phyloP scores from a whole-genome alignment of 2,888 invertebrate genomes.

The Agrotis ipsilon region DNA sequence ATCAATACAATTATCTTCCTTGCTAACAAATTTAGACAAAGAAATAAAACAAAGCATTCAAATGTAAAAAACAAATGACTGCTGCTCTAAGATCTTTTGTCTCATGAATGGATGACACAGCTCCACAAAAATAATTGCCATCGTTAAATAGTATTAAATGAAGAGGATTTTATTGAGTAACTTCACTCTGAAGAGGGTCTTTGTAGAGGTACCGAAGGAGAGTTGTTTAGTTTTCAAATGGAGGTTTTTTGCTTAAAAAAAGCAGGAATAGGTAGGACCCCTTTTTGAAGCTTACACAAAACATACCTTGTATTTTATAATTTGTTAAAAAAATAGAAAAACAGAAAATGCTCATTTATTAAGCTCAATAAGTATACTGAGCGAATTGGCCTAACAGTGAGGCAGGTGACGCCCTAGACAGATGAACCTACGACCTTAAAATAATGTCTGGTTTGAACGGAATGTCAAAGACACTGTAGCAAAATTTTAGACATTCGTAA shows the following conservation, averaged over 20 bases:
- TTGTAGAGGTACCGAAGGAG: conserved; percentile 15
- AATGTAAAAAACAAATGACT: conserved; percentile 52
- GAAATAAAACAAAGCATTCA: conserved; percentile 17
- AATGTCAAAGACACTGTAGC: no score
- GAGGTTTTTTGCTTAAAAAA: neutral
- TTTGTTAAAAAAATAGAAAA: no score
- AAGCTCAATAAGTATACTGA: no score
- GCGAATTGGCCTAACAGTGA: no score
- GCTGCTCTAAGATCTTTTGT: conserved; percentile 32
- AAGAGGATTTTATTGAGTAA: conserved; percentile 57
- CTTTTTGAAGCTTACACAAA: neutral
- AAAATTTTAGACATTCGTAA: no score
- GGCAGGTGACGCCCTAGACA: no score
- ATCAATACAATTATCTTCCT: neutral
- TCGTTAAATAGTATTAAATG: conserved; percentile 72
- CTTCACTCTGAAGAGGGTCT: conserved; percentile 44
- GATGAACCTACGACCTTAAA: no score
- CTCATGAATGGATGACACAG: conserved; percentile 59
- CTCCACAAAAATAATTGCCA: conserved; percentile 72
- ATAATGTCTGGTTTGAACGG: no score
- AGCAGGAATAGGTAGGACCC: neutral
- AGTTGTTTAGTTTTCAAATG: conserved; percentile 20
- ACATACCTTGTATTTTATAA: no score
- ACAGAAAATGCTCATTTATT: no score
- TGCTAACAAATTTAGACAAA: conserved; percentile 10